Evolutionary conservation across 2,797 vertebrate genomes (phyloP).

Genomic region (Neoniphon sammara): DNA sequence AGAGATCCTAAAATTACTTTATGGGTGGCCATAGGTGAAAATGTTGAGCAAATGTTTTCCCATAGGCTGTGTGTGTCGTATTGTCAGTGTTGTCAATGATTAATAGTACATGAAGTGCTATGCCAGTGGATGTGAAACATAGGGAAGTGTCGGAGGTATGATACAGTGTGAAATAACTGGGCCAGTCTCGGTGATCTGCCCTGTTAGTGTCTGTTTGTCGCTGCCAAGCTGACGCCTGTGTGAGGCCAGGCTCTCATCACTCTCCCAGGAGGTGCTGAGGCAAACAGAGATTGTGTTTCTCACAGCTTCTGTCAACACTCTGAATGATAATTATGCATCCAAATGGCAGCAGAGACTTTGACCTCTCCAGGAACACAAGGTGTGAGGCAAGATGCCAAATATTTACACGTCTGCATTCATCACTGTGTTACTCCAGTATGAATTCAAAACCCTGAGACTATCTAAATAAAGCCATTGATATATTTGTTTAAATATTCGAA

Average conservation of each 20-base stretch:
- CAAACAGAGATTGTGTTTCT: constrained; percentile 33
- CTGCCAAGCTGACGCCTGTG: not conserved
- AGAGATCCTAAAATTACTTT: not conserved
- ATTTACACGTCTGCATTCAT: constrained; percentile 21
- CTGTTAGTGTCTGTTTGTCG: constrained; percentile 26
- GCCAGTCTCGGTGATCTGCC: not conserved
- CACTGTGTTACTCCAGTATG: not conserved
- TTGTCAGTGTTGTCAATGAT: not conserved
- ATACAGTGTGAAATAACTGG: constrained; percentile 33
- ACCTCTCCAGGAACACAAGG: constrained; percentile 29
- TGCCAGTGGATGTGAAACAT: not conserved
- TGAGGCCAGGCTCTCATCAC: not conserved
- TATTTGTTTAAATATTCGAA: not conserved
- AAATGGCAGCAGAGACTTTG: constrained; percentile 29
- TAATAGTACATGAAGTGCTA: constrained; percentile 10
- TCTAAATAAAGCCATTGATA: not conserved
- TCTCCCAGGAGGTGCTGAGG: constrained; percentile 10
- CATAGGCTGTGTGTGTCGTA: too few relatives aligned
- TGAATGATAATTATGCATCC: constrained; percentile 29
- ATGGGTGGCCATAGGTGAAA: not conserved
- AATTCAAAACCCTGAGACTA: constrained; percentile 1
- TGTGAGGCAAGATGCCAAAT: constrained; percentile 37
- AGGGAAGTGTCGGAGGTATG: constrained; percentile 12
- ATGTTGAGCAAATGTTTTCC: not conserved
- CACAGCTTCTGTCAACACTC: constrained; percentile 34